These are phyloP conservation scores for Isichthys henryi DNA, from an alignment of 2,113 vertebrate species.

Conservation along the genomic window DNA sequence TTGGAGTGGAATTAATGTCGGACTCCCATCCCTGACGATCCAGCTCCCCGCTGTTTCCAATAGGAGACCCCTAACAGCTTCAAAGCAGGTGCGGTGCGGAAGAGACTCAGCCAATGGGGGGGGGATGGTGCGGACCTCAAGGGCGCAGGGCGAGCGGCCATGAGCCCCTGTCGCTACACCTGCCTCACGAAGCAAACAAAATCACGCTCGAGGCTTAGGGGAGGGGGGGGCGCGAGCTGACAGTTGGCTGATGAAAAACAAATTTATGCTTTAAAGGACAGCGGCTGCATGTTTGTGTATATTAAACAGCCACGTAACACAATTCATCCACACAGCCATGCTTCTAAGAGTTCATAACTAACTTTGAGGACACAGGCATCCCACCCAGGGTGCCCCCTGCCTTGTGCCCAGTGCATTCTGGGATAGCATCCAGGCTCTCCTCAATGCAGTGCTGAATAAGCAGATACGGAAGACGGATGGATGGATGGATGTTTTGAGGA, in stretches of 20 bases:
- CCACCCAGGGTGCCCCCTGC: background rate
- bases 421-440: background rate
- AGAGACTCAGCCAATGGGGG: background rate
- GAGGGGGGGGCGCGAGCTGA: background rate
- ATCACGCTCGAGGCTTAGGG: background rate
- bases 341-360: background rate
- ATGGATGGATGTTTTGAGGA: background rate
- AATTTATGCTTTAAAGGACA: background rate
- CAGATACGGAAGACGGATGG: background rate
- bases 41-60: background rate
- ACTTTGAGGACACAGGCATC: background rate
- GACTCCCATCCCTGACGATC: background rate
- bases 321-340: background rate
- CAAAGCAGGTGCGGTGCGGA: background rate
- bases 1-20: background rate
- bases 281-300: background rate
- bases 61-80: background rate
- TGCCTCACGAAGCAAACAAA: background rate
- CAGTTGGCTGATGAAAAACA: background rate
- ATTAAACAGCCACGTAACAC: background rate
- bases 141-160: background rate
- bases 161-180: background rate
- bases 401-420: background rate
- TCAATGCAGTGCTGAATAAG: background rate
- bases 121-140: background rate